These are phyloP conservation scores for Paramormyrops kingsleyae DNA, from an alignment of 2,113 vertebrate genomes.

Conservation along the genomic window DNA sequence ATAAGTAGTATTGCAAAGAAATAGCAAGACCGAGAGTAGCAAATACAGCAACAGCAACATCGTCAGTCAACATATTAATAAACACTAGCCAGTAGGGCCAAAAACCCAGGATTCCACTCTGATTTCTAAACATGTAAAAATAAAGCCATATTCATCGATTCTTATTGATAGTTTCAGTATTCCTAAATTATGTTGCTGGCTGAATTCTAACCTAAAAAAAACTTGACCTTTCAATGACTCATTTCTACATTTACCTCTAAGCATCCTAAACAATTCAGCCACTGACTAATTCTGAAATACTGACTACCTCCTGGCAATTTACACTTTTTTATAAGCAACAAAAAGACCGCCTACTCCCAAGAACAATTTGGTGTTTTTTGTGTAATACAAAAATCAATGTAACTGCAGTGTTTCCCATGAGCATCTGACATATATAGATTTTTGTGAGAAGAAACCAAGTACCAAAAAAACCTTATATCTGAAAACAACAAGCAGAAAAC, in stretches of 20 bases:
- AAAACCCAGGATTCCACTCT: background rate
- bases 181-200: background rate
- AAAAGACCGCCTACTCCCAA: background rate
- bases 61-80: background rate
- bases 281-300: background rate
- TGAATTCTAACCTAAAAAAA: background rate
- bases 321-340: slow-evolving; percentile 15
- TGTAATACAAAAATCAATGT: background rate
- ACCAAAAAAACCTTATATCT: background rate
- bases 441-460: background rate
- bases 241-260: background rate
- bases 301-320: background rate
- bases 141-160: background rate
- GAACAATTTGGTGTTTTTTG: background rate
- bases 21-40: slow-evolving; percentile 46
- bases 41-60: slow-evolving; percentile 20
- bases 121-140: background rate
- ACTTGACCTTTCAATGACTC: background rate
- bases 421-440: background rate
- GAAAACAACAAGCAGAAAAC: background rate
- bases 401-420: background rate
- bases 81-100: background rate
- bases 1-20: slow-evolving; percentile 46
- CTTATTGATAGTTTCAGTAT: background rate
- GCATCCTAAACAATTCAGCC: background rate